Evolutionary conservation across 2,888 invertebrate species (phyloP), one percentile per base, ranked within the genome.

Genomic region (Smittia sp.): DNA sequence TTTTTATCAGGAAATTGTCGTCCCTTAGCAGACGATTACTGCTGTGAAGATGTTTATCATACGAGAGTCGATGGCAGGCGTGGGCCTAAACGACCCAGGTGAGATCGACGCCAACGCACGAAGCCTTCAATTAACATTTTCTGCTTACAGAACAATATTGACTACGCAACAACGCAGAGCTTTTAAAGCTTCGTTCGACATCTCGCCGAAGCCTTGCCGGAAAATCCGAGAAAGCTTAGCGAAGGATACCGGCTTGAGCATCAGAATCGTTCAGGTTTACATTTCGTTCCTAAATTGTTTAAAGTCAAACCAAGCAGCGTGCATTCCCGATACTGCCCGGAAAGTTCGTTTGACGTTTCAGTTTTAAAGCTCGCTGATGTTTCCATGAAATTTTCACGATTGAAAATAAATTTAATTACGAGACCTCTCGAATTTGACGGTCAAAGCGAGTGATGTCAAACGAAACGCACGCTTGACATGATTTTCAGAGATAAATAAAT

Each of bases 141-240:
- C 25, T 25, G 11, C 25, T 22, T 39, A n/a, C 18, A 72, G 93
- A 75, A 93, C 93, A 15, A 93, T 93, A 77, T 85, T 93, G 63
- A 93, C 93, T 66, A 92, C 92, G 0, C 89, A 90, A 77, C 93
- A 93, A 80, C 81, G 93, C 76, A 84, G 92, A 76, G 92, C 92
- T 76, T 93, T 93, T 81, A 93, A 93, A 81, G 89, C 90, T 41
- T 92, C 92, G 18, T 94, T 93, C 81, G 93, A 93, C 82, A 86
- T 92, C 77, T 92, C 92, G 77, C 90, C 93, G 20, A 93, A 93
- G 79, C 93, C 92, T 1, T 92, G 92, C 78, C 83, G 92, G 77
- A 93, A 93, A 84, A 90, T 92, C 54, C 83, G 93, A 74, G 93
- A 93, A 81, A 87, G 90, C 74, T 83, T 93, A 75, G 93, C 93